Conservation (phyloP, 2,113 vertebrate species). For the Xiphophorus maculatus region DNA sequence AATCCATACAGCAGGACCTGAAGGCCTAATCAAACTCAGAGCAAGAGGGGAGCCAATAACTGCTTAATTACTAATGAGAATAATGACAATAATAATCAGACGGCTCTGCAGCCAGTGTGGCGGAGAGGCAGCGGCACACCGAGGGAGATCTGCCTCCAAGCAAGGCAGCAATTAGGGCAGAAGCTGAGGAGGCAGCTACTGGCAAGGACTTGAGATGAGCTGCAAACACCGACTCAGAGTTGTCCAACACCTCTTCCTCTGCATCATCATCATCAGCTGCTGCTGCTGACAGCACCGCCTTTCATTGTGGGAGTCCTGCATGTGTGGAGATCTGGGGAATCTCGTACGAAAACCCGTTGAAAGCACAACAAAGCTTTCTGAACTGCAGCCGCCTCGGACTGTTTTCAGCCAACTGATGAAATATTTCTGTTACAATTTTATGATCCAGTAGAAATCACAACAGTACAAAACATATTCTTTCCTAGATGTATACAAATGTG, state of each 20-base stretch:
- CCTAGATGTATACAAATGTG: too few species aligned
- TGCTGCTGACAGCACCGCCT: conserved; percentile 49
- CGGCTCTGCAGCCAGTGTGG: conserved; percentile 61
- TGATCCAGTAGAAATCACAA: too few species aligned
- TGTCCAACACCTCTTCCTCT: conserved; percentile 49
- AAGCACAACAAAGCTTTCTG: too few species aligned
- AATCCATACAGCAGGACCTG: conserved; percentile 66
- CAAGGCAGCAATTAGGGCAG: conserved; percentile 69
- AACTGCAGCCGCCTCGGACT: too few species aligned
- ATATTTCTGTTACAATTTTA: too few species aligned
- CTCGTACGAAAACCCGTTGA: too few species aligned
- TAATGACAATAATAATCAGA: conserved; percentile 69
- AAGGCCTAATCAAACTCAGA: conserved; percentile 63
- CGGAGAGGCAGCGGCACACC: conserved; percentile 47
- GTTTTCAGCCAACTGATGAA: too few species aligned
- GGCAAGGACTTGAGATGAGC: conserved; percentile 53
- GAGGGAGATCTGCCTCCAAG: conserved; percentile 67
- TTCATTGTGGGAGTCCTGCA: conserved; percentile 50
- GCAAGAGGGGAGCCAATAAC: conserved; percentile 64
- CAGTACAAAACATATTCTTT: too few species aligned
- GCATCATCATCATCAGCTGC: conserved; percentile 48
- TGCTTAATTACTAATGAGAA: conserved; percentile 72
- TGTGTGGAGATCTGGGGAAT: not conserved
- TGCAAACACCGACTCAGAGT: conserved; percentile 41
- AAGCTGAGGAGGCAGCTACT: conserved; percentile 50